Base-by-base conservation (phyloP, 2,888 invertebrate species). In the Epirrhoe alternata region DNA sequence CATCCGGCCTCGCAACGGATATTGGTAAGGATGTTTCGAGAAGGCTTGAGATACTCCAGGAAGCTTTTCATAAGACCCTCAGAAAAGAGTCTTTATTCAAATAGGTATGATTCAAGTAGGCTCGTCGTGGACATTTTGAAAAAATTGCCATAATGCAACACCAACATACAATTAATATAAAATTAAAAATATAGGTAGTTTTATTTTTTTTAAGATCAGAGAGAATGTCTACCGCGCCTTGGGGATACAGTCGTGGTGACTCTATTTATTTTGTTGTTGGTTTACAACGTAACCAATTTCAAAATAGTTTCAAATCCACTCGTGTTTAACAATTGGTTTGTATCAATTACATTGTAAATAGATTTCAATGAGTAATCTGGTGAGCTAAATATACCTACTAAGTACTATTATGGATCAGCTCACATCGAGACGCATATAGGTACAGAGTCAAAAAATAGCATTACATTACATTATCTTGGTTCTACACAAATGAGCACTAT, bases 331-430 rank as follows among this genome's bases (percentile, higher is more conserved):
- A 66, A 47, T 50, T 66, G 61, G 58, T 38, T 66, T 62, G 35
- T 50, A 66, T 66, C 61, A 66, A 54, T 56, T 38, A 62, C 54
- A 59, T 64, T 59, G 54, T 54, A 64, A 58, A 54, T 30, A 63
- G 30, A 50, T 54, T 64, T 42, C 30, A 47, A 49, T 58, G 64
- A 47, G 52, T 60, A 5, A n/a, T 59, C n/a, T 51, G 58, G n/a
- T 45, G 42, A 30, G 16, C 54, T 38, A 58, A 51, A 51, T 35
- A 17, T 12, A 50, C 17, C 33, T 50, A 0, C 12, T 6, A 17
- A n/a, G n/a, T n/a, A n/a, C n/a, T n/a, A n/a, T n/a, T 35, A 8
- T 16, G 6, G 14, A 0, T 47, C 17, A 49, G 14, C 24, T 24
- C 1, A 24, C 1, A 24, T 24, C 1, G 3, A 24, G 35, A 35